Base-by-base conservation (phyloP, 2,797 vertebrate genomes). In the Myotis daubentonii region DNA sequence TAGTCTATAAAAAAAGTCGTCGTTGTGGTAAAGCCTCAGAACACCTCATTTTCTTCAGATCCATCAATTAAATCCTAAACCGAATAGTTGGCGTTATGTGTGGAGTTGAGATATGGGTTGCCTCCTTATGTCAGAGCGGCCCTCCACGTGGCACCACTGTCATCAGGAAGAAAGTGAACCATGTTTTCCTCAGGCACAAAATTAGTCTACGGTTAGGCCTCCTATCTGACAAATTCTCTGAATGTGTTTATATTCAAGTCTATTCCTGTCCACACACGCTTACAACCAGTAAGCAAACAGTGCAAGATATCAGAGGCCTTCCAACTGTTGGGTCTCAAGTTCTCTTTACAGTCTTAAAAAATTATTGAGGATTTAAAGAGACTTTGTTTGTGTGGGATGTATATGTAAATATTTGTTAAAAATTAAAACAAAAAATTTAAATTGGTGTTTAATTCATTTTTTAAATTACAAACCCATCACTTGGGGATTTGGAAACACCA, bases 271-370 rank as follows among this genome's bases (percentile, higher is more conserved):
- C 57, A 51, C 70, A 20, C 20, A 57, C 49, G 89, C 25, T 41
- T 72, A 86, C 0, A 53, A 44, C 7, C 53, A 6, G 5, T 86
- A 85, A 95, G 22, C 25, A 95, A 76, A 85, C 16, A 68, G 38
- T 87, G 17, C 38, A 84, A 79, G 23, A 25, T 75, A 65, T 7
- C 41, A 65, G 36, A 60, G 28, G 19, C 81, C 93, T 36, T 65
- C 68, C 36, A 71, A 51, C 38, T 36, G 65, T 72, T 68, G 20
- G 28, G 2, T 70, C 78, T 79, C 78, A 41, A 41, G 36, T 38
- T 87, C 12, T 78, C 60, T 53, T 88, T 68, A 79, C 36, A 38
- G 22, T 88, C 28, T 85, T 72, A 57, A 88, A 95, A 86, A 76
- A 55, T 60, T 12, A 75, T 7, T 23, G 36, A 55, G 25, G 49